Evolutionary conservation across 2,113 vertebrate species (phyloP), one percentile per base, ranked within the genome.

Genomic region (Callipepla californica): DNA sequence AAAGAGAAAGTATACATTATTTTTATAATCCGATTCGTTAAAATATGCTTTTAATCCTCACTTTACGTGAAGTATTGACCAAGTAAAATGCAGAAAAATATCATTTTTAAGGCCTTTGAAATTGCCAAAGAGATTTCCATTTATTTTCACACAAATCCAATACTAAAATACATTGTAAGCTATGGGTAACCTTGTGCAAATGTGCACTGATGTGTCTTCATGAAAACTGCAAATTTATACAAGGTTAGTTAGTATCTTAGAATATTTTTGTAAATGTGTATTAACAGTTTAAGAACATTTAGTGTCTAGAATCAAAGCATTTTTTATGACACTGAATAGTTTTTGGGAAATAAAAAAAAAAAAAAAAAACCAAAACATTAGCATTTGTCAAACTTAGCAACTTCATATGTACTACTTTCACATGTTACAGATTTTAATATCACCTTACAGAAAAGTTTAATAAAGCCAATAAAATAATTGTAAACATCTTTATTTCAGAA

Each of bases 51-150:
- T 81, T 58, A 45, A 68, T 69, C 13, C 9, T 73, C 44, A 16
- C 5, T 88, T 96, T 93, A 59, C 20, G 18, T 58, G 53, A 94
- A 87, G 75, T 70, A 84, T 42, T 50, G 20, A 59, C 76, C 79
- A 25, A 77, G 25, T n/a, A 75, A 11, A 51, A 50, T 68, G 47
- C 6, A 36, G 18, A 6, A 81, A 76, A 94, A 80, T 74, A 38
- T 20, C 11, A 16, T 77, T 83, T 53, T 34, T 83, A 85, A 83
- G 76, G 51, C 25, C 34, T 80, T 66, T 38, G 47, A 95, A 96
- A 92, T 9, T 85, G 45, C 6, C 76, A 72, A 78, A 82, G 63
- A 86, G 42, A 68, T 65, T 90, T 85, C 38, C 34, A n/a, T 57
- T 40, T 70, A 55, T 85, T 89, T 80, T 89, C 38, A 70, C 6